Evolutionary conservation across 1,140 invertebrate species (phyloP).

Genomic region (Vanessa tameamea): DNA sequence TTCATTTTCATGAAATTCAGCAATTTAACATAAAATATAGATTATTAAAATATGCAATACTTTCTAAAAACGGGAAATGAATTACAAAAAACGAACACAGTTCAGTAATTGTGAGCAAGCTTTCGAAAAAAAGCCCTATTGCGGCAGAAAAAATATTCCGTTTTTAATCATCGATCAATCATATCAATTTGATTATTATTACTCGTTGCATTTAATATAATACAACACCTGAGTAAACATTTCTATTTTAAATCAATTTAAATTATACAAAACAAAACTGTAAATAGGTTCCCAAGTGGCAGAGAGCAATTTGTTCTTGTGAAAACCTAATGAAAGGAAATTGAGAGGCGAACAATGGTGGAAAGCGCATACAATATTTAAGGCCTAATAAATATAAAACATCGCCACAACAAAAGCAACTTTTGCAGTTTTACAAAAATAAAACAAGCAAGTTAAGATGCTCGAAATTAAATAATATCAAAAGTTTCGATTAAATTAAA

Average conservation of each 20-base stretch:
- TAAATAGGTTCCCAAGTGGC: constrained; percentile 28
- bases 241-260: constrained; percentile 2
- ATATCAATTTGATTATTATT: too few relatives aligned
- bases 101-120: too few relatives aligned
- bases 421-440: neutral
- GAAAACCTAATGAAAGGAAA: constrained; percentile 38
- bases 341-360: constrained; percentile 34
- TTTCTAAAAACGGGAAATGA: too few relatives aligned
- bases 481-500: too few relatives aligned
- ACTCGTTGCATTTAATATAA: neutral
- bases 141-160: too few relatives aligned
- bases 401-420: neutral
- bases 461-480: too few relatives aligned
- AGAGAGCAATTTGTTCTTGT: constrained; percentile 31
- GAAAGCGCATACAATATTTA: constrained; percentile 35
- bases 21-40: too few relatives aligned
- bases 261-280: constrained; percentile 12
- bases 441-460: neutral
- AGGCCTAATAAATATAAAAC: constrained; percentile 27
- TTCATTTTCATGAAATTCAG: too few relatives aligned
- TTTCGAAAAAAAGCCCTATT: too few relatives aligned
- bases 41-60: too few relatives aligned
- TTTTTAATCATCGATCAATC: too few relatives aligned
- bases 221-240: neutral
- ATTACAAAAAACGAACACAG: too few relatives aligned